phyloP scores from a whole-genome alignment of 2,888 invertebrate species.

The Diadromus collaris region DNA sequence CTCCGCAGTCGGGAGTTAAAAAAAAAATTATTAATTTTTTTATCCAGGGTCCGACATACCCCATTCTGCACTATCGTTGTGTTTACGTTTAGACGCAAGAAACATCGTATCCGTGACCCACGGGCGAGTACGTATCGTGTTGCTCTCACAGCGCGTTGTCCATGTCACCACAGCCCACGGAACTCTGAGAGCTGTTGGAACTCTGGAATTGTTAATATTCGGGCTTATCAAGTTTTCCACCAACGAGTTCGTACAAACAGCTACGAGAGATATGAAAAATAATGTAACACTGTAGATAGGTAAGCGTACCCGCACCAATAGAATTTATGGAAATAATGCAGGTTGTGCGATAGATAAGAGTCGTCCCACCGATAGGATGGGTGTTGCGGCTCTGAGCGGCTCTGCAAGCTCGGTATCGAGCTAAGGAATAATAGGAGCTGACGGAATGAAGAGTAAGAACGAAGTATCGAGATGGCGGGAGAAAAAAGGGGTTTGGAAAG shows the following conservation, averaged over 20 bases:
- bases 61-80: constrained; percentile 7
- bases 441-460: constrained; percentile 6
- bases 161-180: constrained; percentile 1
- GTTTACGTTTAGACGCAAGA: not conserved
- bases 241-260: not conserved
- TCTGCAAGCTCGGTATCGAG: not conserved
- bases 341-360: not conserved
- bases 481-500: constrained; percentile 6
- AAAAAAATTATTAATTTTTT: no score
- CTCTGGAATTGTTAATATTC: constrained; percentile 16
- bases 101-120: not conserved
- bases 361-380: not conserved
- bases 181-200: not conserved
- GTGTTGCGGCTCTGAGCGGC: not conserved
- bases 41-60: not conserved
- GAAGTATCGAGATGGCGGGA: not conserved
- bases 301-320: not conserved
- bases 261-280: not conserved
- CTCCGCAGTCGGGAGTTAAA: no score
- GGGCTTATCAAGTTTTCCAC: constrained; percentile 28
- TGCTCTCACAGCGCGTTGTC: constrained; percentile 12
- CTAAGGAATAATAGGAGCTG: not conserved
- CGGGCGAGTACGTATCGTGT: not conserved
- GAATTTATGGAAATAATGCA: constrained; percentile 6
- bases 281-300: constrained; percentile 1